Base-by-base conservation (phyloP, 1,140 invertebrate genomes). In the Bombus balteatus region DNA sequence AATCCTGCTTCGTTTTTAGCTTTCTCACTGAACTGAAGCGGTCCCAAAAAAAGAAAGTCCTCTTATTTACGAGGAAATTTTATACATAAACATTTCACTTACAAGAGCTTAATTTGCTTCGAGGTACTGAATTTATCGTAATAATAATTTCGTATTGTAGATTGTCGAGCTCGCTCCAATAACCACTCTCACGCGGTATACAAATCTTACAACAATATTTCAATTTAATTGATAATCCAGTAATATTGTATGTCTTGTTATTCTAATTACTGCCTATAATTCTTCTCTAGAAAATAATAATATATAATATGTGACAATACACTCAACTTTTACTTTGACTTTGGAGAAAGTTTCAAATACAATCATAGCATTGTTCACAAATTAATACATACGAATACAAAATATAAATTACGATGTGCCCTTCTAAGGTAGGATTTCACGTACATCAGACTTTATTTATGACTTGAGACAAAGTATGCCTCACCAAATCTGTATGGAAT, bases 381-480 rank as follows among this genome's bases (percentile, higher is more conserved):
- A 68, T 68, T 37, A 37, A 37, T 37, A 71, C 5, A 15, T 41
- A 5, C 4, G 34, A 71, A 86, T 70, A 76, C 80, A 87, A 89
- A 89, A 88, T 90, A 89, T 87, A 83, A 86, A 89, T 90, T 88
- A 81, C 83, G 81, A 77, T 62, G 81, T 71, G 74, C 70, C 89
- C 90, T 83, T 89, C 85, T 91, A 89, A 84, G 87, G 89, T 73
- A 43, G 15, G 79, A 90, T 88, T 85, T 86, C 70, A 79, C 72
- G 83, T 89, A n/a, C 39, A 43, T 13, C 39, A 22, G 39, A n/a
- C 6, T 13, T 41, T 91, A 91, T 91, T 91, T 91, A 91, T 79
- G 87, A 85, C 76, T 65, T 41, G 78, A 86, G 89, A 87, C 80
- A 87, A 89, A 80, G 82, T 76, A 43, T 88, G 79, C 32, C 87